Base-by-base conservation (phyloP, 2,888 invertebrate species). In the Isoperla grammatica region DNA sequence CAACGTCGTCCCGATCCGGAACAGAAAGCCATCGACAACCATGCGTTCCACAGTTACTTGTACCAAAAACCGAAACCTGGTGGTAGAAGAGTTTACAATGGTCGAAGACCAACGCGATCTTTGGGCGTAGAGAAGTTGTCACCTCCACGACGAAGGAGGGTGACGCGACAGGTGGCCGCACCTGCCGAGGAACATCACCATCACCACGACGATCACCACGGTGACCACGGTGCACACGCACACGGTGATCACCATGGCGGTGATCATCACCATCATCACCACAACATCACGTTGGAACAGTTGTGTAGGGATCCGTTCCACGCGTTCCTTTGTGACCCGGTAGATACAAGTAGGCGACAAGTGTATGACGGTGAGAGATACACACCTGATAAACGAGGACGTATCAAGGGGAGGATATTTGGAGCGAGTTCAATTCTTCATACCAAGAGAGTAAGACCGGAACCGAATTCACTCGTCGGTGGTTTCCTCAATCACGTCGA, bases 241-340 rank as follows among this genome's bases (percentile, higher is more conserved):
- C 39, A 37, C 19, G 39, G 39, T n/a, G 53, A 53, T 35, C 50
- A 50, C 20, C 53, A 53, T 17, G 50, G 35, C 9, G 49, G 49
- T n/a, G 53, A 53, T 39, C 53, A 53, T 11, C 53, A 53, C 53
- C 53, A 53, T 19, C 53, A 53, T 17, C 53, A 53, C 39, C 53
- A 53, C 40, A 53, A 53, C 53, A 53, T 53, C 37, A 53, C 53
- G 2, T 37, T 53, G 12, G 53, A 53, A 20, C 53, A 53, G 39
- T 13, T 53, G n/a, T 53, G 53, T 17, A 35, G 53, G 15, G 53
- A 53, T 20, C 53, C 53, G 3, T 53, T 53, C 40, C 53, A 53
- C 53, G 53, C 53, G 4, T 53, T 53, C 40, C 40, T 53, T 2
- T 53, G 53, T 13, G 11, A 12, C 4, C 35, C 35, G 15, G 53